phyloP scores from a whole-genome alignment of 30 jellyfish, hydroid and myxozoan species.

The Aurelia aurita complex sp. Pacific region DNA sequence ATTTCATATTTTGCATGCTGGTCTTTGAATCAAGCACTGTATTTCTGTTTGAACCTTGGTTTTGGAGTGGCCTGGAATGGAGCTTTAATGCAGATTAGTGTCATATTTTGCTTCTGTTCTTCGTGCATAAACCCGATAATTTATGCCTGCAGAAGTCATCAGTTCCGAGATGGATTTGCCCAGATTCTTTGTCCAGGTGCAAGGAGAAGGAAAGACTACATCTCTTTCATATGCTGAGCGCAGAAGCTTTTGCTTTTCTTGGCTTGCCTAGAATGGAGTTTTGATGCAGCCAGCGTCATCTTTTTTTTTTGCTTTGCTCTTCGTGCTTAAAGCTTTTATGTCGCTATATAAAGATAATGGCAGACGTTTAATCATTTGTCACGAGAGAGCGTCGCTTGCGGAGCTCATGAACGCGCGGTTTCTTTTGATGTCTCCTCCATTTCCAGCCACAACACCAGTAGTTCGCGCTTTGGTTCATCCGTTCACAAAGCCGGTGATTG shows the following conservation, averaged over 20 bases:
- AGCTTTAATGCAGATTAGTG: slow-evolving; percentile 60
- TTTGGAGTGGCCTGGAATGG: slow-evolving; percentile 62
- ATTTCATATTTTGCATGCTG: slow-evolving; percentile 71
- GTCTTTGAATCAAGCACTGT: slow-evolving; percentile 67
- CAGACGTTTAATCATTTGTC: too few species aligned
- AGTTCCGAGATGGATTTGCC: slow-evolving; percentile 59
- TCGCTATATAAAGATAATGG: too few species aligned
- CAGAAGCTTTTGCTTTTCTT: not conserved
- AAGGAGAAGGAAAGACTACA: too few species aligned
- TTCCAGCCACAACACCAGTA: too few species aligned
- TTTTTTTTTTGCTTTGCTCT: slow-evolving; percentile 52
- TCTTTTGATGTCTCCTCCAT: too few species aligned
- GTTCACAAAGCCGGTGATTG: too few species aligned
- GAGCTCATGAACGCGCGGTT: too few species aligned
- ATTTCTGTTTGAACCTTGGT: slow-evolving; percentile 59
- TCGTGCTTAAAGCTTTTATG: slow-evolving; percentile 66
- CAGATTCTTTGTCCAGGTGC: slow-evolving; percentile 19
- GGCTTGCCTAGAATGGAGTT: slow-evolving; percentile 56
- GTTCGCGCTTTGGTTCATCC: too few species aligned
- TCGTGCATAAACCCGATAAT: slow-evolving; percentile 84
- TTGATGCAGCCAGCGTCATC: slow-evolving; percentile 59
- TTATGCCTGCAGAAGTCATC: slow-evolving; percentile 67
- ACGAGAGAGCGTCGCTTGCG: too few species aligned
- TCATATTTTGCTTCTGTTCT: slow-evolving; percentile 69
- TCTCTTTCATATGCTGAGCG: too few species aligned